A percentile compares a stretch with the other conserved stretches of the same genome.
Evolutionary conservation across 2,797 vertebrate genomes (phyloP).

Genomic region (Passerculus sandwichensis): DNA sequence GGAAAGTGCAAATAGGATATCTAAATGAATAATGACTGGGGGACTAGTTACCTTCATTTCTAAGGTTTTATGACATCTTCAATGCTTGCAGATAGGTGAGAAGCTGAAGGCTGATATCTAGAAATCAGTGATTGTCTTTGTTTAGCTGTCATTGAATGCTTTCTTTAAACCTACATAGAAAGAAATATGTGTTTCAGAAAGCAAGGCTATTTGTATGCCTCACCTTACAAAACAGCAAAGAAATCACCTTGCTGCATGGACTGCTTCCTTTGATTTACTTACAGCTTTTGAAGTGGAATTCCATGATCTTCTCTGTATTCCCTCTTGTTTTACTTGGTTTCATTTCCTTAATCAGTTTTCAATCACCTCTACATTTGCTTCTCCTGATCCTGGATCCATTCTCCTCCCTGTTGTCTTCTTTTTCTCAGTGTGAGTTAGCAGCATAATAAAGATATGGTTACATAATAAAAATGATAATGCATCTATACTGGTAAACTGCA

Average conservation of each 20-base stretch:
- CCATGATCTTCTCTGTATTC: neutral
- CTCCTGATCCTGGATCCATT: neutral
- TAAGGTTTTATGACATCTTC: neutral
- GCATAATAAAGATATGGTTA: neutral
- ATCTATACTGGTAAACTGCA: neutral
- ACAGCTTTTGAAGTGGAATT: neutral
- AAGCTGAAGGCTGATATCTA: neutral
- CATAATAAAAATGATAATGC: neutral
- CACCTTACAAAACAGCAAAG: neutral
- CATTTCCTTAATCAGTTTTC: neutral
- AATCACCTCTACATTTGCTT: neutral
- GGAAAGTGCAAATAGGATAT: conserved; percentile 26
- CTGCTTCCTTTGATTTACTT: neutral
- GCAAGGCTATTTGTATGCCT: neutral
- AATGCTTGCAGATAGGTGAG: neutral
- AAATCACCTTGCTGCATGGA: neutral
- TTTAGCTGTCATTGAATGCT: neutral
- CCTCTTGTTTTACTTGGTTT: neutral
- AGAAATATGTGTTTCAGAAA: neutral
- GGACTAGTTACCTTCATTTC: neutral
- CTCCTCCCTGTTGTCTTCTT: neutral
- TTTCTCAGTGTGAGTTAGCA: neutral
- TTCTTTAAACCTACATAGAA: neutral
- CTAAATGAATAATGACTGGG: conserved; percentile 29
- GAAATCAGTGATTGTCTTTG: neutral